Evolutionary conservation across 2,888 invertebrate species (phyloP), one percentile per base, ranked within the genome.

Genomic region (Sturmia bella): DNA sequence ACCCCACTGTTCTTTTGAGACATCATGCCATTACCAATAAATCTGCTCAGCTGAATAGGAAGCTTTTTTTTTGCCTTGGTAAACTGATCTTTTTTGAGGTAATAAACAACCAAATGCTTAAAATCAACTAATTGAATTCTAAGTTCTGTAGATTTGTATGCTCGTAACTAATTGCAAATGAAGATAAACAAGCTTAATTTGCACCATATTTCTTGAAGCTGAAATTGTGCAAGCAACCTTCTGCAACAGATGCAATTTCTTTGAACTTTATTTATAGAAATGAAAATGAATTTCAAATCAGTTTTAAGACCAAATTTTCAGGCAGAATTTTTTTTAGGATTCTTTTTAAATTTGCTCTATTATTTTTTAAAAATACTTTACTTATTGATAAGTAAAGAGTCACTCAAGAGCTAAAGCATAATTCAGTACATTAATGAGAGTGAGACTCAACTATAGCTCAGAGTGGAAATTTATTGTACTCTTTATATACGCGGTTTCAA

Each of bases 111-210:
- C 19, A 64, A 70, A 50, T 48, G 27, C 63, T 70, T 70, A 48
- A 39, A 15, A 32, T 32, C 63, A 63, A 72, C 64, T 72, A 78
- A 78, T 78, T 78, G 70, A 72, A 72, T 78, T 72, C 70, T 64
- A 70, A 72, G 57, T 64, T 50, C 19, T 41, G 68, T 75, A 1
- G 32, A 32, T 32, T 32, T 21, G 56, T 27, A 3, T 39, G n/a
- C 17, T n/a, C 12, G 1, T 48, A 17, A 11, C n/a, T 12, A 19
- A 61, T 15, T 32, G 21, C 27, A 54, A 48, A n/a, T 27, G 15
- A 17, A 64, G 70, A 56, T 63, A 70, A 32, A 43, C n/a, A 41
- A 54, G 27, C 15, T 9, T 63, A 70, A 56, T 70, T 70, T 37
- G 63, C 27, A 39, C 13, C 45, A 17, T 15, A 27, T 45, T 27